These are phyloP conservation scores for Metellina segmentata DNA, from an alignment of 2,888 invertebrate species.

Conservation along the genomic window DNA sequence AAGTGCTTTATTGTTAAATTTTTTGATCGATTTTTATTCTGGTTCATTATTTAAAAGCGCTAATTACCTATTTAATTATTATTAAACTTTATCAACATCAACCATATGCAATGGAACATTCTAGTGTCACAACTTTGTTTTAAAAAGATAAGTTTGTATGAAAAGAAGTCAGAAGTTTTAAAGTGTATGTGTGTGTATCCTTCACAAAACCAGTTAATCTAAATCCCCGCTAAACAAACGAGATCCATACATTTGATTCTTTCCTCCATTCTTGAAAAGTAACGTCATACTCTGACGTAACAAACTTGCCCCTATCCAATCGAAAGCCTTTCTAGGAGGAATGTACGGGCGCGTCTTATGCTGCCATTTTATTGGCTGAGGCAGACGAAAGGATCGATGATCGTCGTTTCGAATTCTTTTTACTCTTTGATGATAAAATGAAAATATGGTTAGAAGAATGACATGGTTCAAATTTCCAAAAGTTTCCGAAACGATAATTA, in stretches of 20 bases:
- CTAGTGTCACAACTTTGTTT: too few species aligned
- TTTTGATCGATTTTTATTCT: too few species aligned
- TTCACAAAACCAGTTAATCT: not conserved
- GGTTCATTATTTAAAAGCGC: too few species aligned
- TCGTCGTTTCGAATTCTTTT: conserved; percentile 36
- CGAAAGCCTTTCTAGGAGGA: conserved; percentile 26
- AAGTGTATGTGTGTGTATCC: too few species aligned
- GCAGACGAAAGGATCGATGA: conserved; percentile 57
- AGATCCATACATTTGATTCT: conserved; percentile 28
- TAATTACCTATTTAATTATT: too few species aligned
- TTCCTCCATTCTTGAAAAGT: conserved; percentile 9
- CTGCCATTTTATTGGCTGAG: conserved; percentile 48
- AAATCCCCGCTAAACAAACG: not conserved
- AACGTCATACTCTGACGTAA: conserved; percentile 62
- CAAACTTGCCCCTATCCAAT: conserved; percentile 26
- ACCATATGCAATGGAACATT: too few species aligned
- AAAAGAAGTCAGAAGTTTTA: too few species aligned
- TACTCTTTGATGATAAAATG: conserved; percentile 6
- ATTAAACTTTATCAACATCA: too few species aligned
- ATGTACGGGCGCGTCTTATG: conserved; percentile 54
- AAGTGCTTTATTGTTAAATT: too few species aligned
- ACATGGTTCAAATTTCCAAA: conserved; percentile 48
- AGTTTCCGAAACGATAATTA: conserved; percentile 65
- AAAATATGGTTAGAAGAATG: conserved; percentile 32
- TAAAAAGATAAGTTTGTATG: too few species aligned